These are phyloP conservation scores for Talpa occidentalis DNA, from an alignment of 2,113 vertebrate species.

Conservation along the genomic window DNA sequence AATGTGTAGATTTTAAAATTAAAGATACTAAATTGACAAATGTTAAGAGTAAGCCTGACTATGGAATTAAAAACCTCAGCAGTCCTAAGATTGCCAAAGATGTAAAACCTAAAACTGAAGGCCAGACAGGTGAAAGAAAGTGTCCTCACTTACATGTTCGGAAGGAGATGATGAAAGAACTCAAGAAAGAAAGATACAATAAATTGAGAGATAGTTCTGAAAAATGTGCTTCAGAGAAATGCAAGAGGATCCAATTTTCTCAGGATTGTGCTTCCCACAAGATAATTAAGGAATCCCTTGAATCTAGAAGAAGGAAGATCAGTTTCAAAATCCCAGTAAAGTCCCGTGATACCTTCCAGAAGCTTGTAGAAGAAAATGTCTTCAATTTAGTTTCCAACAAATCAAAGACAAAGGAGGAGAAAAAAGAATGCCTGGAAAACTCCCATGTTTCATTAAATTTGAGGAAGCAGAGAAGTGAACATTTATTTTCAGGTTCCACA, in stretches of 20 bases:
- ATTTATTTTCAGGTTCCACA: neutral
- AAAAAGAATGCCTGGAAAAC: slow-evolving; percentile 53
- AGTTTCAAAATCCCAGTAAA: slow-evolving; percentile 76
- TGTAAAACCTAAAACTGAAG: slow-evolving; percentile 32
- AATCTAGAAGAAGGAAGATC: slow-evolving; percentile 58
- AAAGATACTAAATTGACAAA: slow-evolving; percentile 77
- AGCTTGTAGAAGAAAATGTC: neutral
- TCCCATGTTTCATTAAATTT: slow-evolving; percentile 11
- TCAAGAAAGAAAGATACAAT: slow-evolving; percentile 59
- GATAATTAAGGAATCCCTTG: slow-evolving; percentile 52
- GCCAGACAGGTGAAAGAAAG: slow-evolving; percentile 61
- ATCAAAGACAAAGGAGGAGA: slow-evolving; percentile 50
- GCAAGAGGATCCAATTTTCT: slow-evolving; percentile 32
- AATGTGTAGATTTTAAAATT: slow-evolving; percentile 81
- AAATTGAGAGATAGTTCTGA: slow-evolving; percentile 74
- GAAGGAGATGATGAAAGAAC: slow-evolving; percentile 77
- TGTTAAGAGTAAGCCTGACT: slow-evolving; percentile 53
- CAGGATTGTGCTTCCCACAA: slow-evolving; percentile 47
- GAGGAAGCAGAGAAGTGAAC: slow-evolving; percentile 57
- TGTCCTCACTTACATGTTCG: slow-evolving; percentile 75
- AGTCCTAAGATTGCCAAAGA: slow-evolving; percentile 53
- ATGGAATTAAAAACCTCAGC: slow-evolving; percentile 29
- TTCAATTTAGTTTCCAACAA: slow-evolving; percentile 9
- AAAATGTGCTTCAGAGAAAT: slow-evolving; percentile 74
- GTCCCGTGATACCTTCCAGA: neutral